Base-by-base conservation (phyloP, 2,797 vertebrate genomes). In the Dallia pectoralis region DNA sequence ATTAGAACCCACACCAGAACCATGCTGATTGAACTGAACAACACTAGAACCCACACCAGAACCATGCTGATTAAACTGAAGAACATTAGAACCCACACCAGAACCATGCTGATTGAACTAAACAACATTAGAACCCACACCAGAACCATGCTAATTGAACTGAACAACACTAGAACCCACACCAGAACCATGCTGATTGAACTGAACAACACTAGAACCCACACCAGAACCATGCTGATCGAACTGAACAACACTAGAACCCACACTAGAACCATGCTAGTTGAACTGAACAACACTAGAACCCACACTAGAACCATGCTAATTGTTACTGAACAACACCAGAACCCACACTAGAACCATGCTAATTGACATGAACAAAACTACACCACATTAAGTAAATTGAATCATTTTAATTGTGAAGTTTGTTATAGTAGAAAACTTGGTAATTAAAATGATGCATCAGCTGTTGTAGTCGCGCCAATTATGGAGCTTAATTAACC, bases 401-500 rank as follows among this genome's bases (percentile, higher is more conserved):
- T 40, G 2, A 51, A 51, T 51, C 0, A 15, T 51, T 51, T n/a
- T 51, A 51, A 51, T 51, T 51, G 48, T 51, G 48, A 18, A 4
- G 18, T 49, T 19, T 49, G 48, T 49, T 49, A 49, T 19, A 49
- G 5, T 8, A n/a, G 49, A 51, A 1, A 51, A 51, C 18, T n/a
- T 16, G 49, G 1, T 51, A 51, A 51, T n/a, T n/a, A n/a, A n/a
- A 51, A 51, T 18, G 1, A n/a, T 51, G 18, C 49, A 51, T 51
- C 49, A 51, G 19, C n/a, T 19, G 49, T 51, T 51, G 18, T 51
- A 19, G 49, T 51, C 6, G 4, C 1, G 5, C 12, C 48, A 51
- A 51, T 6, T 51, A 4, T 51, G 48, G 19, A 73, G n/a, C 49
- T 18, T 76, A 84, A 88, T 85, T 77, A 87, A 82, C 86, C 83